Evolutionary conservation across 2,113 vertebrate genomes (phyloP).

Genomic region (Agapornis roseicollis): DNA sequence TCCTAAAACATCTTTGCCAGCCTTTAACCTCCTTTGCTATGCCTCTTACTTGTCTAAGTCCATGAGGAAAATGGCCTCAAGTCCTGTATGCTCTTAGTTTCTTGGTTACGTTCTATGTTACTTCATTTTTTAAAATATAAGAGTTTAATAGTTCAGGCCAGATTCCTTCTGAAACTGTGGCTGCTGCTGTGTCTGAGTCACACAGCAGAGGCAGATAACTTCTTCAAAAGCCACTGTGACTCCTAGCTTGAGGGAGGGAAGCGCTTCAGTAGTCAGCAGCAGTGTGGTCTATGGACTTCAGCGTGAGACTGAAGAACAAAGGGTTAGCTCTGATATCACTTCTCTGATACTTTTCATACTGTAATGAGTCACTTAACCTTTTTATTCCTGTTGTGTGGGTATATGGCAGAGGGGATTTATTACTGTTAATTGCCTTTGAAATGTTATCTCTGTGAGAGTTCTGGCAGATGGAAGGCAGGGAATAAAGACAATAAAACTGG

Average conservation of each 20-base stretch:
- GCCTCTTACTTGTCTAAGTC: neutral
- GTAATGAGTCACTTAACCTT: conserved; percentile 2
- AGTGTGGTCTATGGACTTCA: neutral
- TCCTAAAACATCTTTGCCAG: neutral
- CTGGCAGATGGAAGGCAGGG: neutral
- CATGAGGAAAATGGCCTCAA: neutral
- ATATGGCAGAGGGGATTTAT: neutral
- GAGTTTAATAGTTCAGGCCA: neutral
- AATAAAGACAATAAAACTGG: neutral
- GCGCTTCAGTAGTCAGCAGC: neutral
- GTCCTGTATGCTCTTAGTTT: neutral
- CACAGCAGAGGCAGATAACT: neutral
- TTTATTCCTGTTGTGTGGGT: neutral
- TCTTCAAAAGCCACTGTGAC: neutral
- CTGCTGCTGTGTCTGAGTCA: neutral
- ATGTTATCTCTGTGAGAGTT: neutral
- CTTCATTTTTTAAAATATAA: neutral
- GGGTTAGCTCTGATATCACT: neutral
- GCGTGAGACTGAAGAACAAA: neutral
- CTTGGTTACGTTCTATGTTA: neutral
- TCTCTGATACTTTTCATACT: neutral
- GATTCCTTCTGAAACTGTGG: neutral
- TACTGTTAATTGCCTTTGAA: neutral
- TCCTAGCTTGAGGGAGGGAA: neutral
- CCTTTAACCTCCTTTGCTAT: neutral